phyloP scores from a whole-genome alignment of 2,113 vertebrate genomes.

The Natator depressus region DNA sequence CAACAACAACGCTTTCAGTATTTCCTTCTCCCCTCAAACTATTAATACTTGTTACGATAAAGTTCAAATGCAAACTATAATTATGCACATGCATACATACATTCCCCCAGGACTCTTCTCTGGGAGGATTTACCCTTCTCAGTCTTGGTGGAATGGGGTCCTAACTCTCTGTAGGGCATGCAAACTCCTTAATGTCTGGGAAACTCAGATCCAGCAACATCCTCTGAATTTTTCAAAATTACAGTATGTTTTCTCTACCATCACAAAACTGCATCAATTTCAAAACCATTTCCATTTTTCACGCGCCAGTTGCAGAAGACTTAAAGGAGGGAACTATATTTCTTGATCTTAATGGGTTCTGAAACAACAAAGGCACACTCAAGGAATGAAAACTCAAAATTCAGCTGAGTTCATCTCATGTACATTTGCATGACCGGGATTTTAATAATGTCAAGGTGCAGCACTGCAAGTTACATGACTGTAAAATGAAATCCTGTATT shows the following conservation, averaged over 20 bases:
- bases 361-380: not conserved
- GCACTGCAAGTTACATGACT: not conserved
- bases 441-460: not conserved
- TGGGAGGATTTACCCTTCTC: no score
- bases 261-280: not conserved
- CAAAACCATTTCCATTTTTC: not conserved
- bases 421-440: not conserved
- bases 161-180: no score
- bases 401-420: not conserved
- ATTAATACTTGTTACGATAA: no score
- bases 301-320: not conserved
- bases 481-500: not conserved
- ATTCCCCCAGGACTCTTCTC: no score
- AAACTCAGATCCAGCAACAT: not conserved
- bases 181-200: no score
- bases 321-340: not conserved
- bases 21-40: no score
- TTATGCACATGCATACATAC: no score
- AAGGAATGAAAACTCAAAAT: not conserved
- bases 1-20: no score
- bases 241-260: not conserved
- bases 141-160: no score
- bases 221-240: not conserved
- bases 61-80: no score
- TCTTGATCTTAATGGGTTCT: not conserved